Evolutionary conservation across 2,113 vertebrate genomes (phyloP).

Genomic region (Oriolus oriolus): DNA sequence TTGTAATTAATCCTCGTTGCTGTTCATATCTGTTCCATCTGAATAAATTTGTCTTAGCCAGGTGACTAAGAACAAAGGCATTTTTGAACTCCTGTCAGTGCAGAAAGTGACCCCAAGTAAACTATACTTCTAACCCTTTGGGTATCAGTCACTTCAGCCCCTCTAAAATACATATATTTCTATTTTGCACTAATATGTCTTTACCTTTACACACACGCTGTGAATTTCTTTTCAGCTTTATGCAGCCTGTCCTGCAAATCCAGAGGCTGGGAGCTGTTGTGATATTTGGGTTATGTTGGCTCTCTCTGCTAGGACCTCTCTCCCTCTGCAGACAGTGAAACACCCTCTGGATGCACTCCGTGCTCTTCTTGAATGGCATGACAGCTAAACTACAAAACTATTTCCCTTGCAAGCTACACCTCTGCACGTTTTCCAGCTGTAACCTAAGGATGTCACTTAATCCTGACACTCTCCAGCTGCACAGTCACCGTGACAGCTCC

Average conservation of each 20-base stretch:
- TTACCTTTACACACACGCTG: accelerated
- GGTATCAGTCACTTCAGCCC: background rate
- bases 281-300: background rate
- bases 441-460: constrained; percentile 34
- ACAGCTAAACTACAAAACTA: background rate
- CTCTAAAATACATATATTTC: accelerated
- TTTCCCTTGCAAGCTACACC: background rate
- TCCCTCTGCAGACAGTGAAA: background rate
- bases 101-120: background rate
- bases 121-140: background rate
- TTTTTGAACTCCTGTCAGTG: background rate
- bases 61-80: background rate
- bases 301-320: background rate
- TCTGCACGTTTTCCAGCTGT: background rate
- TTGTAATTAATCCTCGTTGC: constrained; percentile 15
- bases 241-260: background rate
- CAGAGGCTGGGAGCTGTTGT: background rate
- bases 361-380: background rate
- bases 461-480: background rate
- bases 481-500: background rate
- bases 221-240: background rate
- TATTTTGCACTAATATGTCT: background rate
- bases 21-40: background rate
- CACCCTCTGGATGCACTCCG: accelerated
- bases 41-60: background rate